phyloP scores from a whole-genome alignment of 2,113 vertebrate genomes.

The Shinisaurus crocodilurus region DNA sequence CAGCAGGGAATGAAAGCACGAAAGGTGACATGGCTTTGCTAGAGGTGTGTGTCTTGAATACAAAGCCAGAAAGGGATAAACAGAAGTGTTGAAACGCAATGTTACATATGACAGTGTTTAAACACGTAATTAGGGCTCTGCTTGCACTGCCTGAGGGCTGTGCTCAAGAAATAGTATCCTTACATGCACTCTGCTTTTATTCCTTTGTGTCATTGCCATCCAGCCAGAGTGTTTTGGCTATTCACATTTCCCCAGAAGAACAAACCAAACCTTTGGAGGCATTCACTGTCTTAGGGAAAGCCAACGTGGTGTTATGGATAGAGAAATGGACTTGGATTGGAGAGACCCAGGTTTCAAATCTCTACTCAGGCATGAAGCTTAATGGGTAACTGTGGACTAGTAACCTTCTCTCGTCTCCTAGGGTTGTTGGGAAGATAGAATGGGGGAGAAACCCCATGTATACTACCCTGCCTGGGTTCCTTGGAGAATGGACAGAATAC shows the following conservation, averaged over 20 bases:
- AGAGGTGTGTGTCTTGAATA: slow-evolving; percentile 1
- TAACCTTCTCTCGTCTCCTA: neutral
- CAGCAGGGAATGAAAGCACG: slow-evolving; percentile 22
- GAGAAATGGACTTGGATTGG: neutral
- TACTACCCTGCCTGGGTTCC: neutral
- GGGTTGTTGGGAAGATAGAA: neutral
- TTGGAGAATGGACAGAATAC: neutral
- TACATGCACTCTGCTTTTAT: neutral
- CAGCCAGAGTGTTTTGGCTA: neutral
- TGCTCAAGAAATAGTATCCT: slow-evolving; percentile 22
- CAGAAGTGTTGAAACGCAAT: slow-evolving; percentile 21
- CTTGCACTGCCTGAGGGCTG: slow-evolving; percentile 14
- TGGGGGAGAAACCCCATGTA: neutral
- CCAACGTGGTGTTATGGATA: neutral
- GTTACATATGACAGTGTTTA: slow-evolving; percentile 20
- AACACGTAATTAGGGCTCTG: slow-evolving; percentile 27
- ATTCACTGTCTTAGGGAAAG: neutral
- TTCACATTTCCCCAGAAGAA: slow-evolving; percentile 23
- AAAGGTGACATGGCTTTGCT: neutral
- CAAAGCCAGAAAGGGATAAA: slow-evolving; percentile 43
- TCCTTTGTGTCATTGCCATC: slow-evolving; percentile 5
- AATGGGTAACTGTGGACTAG: neutral
- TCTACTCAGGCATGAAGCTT: neutral
- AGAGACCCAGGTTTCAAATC: neutral
- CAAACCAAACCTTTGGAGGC: neutral